Conservation (phyloP, 2,113 vertebrate species). For the Aplodontia rufa region DNA sequence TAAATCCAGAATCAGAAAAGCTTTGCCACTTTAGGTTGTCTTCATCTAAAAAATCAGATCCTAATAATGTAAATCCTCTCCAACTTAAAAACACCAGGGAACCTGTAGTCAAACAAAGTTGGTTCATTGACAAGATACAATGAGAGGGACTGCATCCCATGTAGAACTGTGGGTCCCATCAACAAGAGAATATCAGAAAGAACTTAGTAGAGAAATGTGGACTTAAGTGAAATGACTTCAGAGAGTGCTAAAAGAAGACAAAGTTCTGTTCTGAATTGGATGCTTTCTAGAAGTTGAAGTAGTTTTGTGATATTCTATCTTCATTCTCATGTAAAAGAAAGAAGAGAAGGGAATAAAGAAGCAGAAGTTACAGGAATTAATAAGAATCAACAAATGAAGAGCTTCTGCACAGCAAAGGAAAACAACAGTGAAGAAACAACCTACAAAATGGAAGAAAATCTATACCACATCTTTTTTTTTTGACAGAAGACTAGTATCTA, state of each 20-base stretch:
- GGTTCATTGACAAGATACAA: background rate
- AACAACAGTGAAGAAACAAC: background rate
- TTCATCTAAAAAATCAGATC: background rate
- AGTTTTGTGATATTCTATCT: background rate
- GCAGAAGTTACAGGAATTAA: background rate
- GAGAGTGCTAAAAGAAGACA: background rate
- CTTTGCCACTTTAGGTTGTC: background rate
- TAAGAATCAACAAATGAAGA: background rate
- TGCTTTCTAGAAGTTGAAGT: background rate
- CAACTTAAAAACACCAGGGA: background rate
- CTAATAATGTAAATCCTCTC: no score
- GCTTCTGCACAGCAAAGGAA: background rate
- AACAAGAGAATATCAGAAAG: background rate
- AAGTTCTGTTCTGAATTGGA: background rate
- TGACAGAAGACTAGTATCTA: background rate
- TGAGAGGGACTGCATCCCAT: fast-evolving
- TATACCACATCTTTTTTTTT: background rate
- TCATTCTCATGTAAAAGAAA: background rate
- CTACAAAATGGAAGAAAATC: background rate
- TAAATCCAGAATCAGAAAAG: background rate
- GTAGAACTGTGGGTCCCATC: fast-evolving
- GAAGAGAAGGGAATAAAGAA: background rate
- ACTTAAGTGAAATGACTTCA: background rate
- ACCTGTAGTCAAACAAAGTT: background rate
- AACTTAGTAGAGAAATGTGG: background rate